Conservation (phyloP, 1,140 invertebrate genomes). For the Drosophila tani region DNA sequence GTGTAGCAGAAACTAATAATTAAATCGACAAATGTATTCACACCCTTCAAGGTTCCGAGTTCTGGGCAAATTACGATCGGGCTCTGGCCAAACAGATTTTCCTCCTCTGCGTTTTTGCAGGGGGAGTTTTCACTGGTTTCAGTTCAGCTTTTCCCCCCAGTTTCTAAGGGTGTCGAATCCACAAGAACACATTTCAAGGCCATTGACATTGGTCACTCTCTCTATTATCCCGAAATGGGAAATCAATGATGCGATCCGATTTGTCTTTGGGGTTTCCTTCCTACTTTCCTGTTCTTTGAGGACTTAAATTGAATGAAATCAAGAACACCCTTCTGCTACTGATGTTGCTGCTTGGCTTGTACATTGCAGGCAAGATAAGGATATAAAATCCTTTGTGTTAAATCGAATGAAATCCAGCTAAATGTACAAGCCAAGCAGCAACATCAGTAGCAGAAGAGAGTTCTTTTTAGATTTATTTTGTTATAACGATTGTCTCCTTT, state of each 20-base stretch:
- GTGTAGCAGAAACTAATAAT: conserved; percentile 69
- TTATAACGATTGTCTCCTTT: too few species aligned
- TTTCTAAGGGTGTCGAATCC: conserved; percentile 15
- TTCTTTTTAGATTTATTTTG: too few species aligned
- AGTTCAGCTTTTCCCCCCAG: background rate
- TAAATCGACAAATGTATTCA: conserved; percentile 79
- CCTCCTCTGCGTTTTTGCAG: too few species aligned
- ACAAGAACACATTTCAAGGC: conserved; percentile 37
- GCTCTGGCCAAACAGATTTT: conserved; percentile 42
- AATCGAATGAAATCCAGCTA: conserved; percentile 10
- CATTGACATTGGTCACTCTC: conserved; percentile 50
- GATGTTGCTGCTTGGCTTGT: too few species aligned
- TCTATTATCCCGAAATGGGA: conserved; percentile 23
- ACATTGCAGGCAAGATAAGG: background rate
- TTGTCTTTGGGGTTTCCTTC: conserved; percentile 20
- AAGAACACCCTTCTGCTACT: too few species aligned
- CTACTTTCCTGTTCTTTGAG: background rate
- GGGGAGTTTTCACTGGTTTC: conserved; percentile 19
- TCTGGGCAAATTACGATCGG: conserved; percentile 32
- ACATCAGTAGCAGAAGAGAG: too few species aligned
- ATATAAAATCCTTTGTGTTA: too few species aligned
- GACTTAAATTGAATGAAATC: background rate
- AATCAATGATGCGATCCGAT: conserved; percentile 46
- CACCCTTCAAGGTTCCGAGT: conserved; percentile 37
- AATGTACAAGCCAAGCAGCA: background rate